Percentiles rank a stretch among this genome's conserved stretches.
Evolutionary conservation across 2,113 vertebrate genomes (phyloP).

Genomic region (Raphicerus campestris): DNA sequence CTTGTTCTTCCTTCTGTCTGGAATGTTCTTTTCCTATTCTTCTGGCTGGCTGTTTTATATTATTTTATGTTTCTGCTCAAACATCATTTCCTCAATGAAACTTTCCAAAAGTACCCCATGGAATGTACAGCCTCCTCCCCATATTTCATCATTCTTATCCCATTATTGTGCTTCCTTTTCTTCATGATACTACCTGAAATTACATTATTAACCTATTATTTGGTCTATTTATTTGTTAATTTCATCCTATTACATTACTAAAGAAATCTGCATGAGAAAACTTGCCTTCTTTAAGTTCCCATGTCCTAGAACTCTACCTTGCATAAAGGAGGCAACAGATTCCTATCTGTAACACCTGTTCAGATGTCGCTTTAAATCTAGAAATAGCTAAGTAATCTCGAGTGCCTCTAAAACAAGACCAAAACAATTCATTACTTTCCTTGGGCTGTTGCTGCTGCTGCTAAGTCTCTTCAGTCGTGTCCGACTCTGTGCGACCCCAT

Average conservation of each 20-base stretch:
- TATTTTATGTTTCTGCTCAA: neutral
- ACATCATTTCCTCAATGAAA: neutral
- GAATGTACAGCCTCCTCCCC: neutral
- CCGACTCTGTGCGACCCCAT: too few relatives aligned
- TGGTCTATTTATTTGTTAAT: neutral
- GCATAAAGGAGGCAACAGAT: neutral
- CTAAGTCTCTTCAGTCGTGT: too few relatives aligned
- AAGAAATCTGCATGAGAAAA: neutral
- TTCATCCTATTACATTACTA: neutral
- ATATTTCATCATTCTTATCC: neutral
- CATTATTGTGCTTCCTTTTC: neutral
- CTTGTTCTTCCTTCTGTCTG: neutral
- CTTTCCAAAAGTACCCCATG: neutral
- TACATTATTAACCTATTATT: neutral
- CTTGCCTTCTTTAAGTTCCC: neutral
- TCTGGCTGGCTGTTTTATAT: neutral
- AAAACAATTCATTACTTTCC: neutral
- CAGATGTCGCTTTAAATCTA: neutral
- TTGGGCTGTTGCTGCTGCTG: neutral
- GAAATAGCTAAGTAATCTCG: neutral
- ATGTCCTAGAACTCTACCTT: neutral
- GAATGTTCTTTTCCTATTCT: neutral
- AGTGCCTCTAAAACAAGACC: neutral
- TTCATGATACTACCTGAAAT: neutral
- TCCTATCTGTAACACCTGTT: neutral